Base-by-base conservation (phyloP, 2,797 vertebrate species). In the Lutjanus argentimaculatus region DNA sequence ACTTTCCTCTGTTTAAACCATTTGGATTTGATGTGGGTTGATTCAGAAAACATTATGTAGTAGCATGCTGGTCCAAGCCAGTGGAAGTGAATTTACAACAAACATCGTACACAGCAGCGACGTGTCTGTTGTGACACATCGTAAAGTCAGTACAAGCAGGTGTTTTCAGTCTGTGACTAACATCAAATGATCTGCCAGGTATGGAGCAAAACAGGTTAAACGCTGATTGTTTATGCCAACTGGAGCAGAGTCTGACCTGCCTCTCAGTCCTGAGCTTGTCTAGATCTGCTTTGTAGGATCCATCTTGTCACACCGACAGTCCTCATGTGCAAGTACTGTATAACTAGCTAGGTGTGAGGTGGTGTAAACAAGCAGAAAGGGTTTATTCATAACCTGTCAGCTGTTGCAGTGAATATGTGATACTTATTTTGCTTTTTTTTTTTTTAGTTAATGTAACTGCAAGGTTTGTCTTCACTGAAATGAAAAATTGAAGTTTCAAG, bases 101-200 rank as follows among this genome's bases (percentile, higher is more conserved):
- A 22, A 21, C 57, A 8, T 12, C 16, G 21, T n/a, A 7, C 49
- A 45, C 14, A 7, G 14, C n/a, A 13, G 11, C 17, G 4, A 12
- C 0, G 1, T 0, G 6, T 48, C 0, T 53, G 30, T 36, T 19
- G 13, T 36, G 25, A 45, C 4, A n/a, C 7, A 19, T 19, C 25
- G 19, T 21, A 40, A 64, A 25, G 21, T n/a, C 42, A 45, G 19
- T 19, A 40, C 17, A 59, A 59, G 16, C 36, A 13, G 17, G 6
- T n/a, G 36, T 16, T 58, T 36, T n/a, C 7, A 16, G 16, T 45
- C 19, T 61, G 11, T 36, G 25, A 21, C 43, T 7, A 9, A 12
- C 2, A 42, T n/a, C 7, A 19, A 3, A 17, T 25, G 3, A 36
- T 40, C 7, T 51, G 9, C 43, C 17, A n/a, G 22, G 11, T 42